A percentile compares a stretch with the other conserved stretches of the same genome.
phyloP scores from a whole-genome alignment of 1,140 invertebrate species.

The Papilio helenus region DNA sequence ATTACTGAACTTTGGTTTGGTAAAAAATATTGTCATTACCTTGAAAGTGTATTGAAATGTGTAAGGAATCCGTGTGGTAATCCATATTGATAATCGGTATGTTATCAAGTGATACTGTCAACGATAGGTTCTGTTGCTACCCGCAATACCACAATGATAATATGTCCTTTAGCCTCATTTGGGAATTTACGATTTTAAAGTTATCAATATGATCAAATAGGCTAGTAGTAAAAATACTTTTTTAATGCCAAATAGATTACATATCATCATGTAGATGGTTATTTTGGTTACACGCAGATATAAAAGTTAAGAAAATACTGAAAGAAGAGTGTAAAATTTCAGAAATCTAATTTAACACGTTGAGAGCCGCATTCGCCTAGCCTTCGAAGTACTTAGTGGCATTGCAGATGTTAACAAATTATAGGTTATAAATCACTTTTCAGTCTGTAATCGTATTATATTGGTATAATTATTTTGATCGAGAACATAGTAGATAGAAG shows the following conservation, averaged over 20 bases:
- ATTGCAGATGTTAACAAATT: too few species aligned
- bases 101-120: background rate
- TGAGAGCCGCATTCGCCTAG: too few species aligned
- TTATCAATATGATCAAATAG: background rate
- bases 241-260: too few species aligned
- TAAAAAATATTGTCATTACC: constrained; percentile 7
- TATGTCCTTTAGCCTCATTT: too few species aligned
- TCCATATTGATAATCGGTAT: background rate
- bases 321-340: too few species aligned
- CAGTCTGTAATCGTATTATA: background rate
- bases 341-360: too few species aligned
- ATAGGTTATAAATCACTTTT: background rate
- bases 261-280: too few species aligned
- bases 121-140: background rate
- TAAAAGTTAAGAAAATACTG: too few species aligned
- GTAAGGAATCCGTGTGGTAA: constrained; percentile 13
- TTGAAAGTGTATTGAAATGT: background rate
- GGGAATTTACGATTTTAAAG: background rate
- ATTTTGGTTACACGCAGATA: too few species aligned
- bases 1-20: background rate
- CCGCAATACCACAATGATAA: background rate
- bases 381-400: background rate
- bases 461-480: background rate
- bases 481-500: background rate
- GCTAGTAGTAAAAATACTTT: too few species aligned